Evolutionary conservation across 1,140 invertebrate genomes (phyloP).

Genomic region (Cephus cinctus): DNA sequence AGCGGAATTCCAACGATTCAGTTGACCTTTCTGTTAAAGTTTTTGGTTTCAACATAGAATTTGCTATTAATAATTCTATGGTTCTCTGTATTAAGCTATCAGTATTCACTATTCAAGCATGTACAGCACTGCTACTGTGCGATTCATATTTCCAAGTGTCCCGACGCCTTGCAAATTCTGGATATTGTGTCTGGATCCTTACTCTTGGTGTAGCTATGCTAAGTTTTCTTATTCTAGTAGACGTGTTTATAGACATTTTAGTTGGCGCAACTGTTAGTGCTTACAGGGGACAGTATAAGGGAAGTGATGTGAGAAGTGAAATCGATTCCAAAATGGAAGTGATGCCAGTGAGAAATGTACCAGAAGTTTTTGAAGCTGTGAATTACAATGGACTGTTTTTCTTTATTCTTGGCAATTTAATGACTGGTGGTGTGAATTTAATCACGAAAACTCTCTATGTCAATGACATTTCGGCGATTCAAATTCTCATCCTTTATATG

Average conservation of each 20-base stretch:
- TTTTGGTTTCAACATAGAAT: constrained; percentile 20
- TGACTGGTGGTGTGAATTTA: constrained; percentile 79
- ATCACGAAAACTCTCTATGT: constrained; percentile 63
- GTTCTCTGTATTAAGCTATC: constrained; percentile 45
- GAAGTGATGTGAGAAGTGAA: no score
- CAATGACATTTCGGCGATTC: constrained; percentile 48
- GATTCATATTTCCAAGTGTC: constrained; percentile 59
- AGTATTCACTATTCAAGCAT: constrained; percentile 50
- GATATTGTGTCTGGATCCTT: constrained; percentile 75
- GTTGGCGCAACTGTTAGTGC: constrained; percentile 15
- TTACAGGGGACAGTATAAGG: no score
- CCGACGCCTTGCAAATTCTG: constrained; percentile 73
- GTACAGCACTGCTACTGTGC: constrained; percentile 51
- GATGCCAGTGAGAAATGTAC: constrained; percentile 33
- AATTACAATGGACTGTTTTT: constrained; percentile 76
- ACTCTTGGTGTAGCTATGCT: constrained; percentile 59
- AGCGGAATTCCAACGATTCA: constrained; percentile 26
- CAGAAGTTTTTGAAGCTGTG: constrained; percentile 64
- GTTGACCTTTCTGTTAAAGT: constrained; percentile 25
- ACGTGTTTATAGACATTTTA: constrained; percentile 51
- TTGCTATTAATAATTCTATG: constrained; percentile 36
- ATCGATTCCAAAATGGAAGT: constrained; percentile 1
- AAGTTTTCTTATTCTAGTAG: constrained; percentile 58
- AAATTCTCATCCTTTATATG: constrained; percentile 63
- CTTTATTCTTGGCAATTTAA: constrained; percentile 76